These are phyloP conservation scores for Drosophila pandora DNA, from an alignment of 1,140 invertebrate species.

Conservation along the genomic window DNA sequence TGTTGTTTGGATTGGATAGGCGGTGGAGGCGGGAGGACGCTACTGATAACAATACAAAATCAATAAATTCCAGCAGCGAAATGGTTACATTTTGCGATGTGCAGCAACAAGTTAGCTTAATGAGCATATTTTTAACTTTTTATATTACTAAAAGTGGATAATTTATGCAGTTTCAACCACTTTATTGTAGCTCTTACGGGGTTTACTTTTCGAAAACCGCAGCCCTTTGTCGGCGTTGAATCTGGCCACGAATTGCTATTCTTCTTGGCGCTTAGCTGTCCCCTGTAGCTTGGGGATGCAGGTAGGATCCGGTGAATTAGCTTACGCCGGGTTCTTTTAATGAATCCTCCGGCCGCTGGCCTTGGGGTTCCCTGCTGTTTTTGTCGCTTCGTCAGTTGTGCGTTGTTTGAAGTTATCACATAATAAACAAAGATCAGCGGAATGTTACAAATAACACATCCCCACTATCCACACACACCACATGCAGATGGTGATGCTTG, in stretches of 20 bases:
- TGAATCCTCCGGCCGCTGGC: background rate
- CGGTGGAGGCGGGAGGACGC: background rate
- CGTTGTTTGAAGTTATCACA: background rate
- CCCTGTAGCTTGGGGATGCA: background rate
- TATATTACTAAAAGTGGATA: conserved; percentile 1
- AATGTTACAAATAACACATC: background rate
- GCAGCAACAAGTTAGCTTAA: conserved; percentile 41
- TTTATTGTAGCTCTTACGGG: background rate
- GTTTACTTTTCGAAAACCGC: background rate
- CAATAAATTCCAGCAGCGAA: conserved; percentile 36
- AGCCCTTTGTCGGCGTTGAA: background rate
- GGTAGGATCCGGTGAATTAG: background rate
- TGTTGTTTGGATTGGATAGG: background rate
- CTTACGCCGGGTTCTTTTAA: background rate
- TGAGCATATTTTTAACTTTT: background rate
- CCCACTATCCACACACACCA: background rate
- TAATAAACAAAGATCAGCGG: background rate
- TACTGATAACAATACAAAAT: conserved; percentile 50
- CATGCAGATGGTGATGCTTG: background rate
- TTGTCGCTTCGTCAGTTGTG: background rate
- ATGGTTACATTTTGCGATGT: background rate
- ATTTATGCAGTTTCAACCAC: conserved; percentile 34
- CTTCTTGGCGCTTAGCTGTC: background rate
- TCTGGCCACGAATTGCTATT: background rate
- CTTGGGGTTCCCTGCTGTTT: background rate